phyloP scores from a whole-genome alignment of 2,113 vertebrate species.

The Hiodon tergisus region DNA sequence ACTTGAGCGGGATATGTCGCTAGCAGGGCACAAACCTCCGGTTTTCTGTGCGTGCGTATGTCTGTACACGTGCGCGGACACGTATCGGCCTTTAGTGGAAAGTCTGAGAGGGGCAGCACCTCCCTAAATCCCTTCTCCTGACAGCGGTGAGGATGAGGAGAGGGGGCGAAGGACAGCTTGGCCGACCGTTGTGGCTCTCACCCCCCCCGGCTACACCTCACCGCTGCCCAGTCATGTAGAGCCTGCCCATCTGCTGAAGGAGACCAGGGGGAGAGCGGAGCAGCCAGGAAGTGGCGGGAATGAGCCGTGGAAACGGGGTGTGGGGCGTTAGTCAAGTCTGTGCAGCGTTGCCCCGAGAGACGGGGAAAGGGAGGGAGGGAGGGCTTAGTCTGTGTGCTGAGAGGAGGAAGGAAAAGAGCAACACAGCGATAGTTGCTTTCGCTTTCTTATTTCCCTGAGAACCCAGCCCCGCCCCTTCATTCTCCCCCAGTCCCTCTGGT shows the following conservation, averaged over 20 bases:
- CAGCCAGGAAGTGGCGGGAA: background rate
- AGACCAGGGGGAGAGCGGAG: background rate
- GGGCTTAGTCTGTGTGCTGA: slow-evolving; percentile 16
- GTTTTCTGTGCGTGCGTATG: background rate
- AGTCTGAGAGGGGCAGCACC: background rate
- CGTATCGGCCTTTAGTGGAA: background rate
- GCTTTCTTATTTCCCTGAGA: slow-evolving; percentile 1
- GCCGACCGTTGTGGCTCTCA: background rate
- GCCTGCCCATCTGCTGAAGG: slow-evolving; percentile 48
- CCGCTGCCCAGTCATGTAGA: slow-evolving; percentile 50
- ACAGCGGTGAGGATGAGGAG: background rate
- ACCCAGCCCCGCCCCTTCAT: background rate
- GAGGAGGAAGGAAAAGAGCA: slow-evolving; percentile 10
- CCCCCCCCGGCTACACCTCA: slow-evolving; percentile 32
- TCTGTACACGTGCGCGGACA: background rate
- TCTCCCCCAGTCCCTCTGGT: background rate
- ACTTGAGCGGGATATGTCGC: no score
- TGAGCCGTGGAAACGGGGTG: background rate
- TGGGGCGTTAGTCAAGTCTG: slow-evolving; percentile 34
- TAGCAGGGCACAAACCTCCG: no score
- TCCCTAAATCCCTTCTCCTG: background rate
- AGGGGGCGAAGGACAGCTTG: background rate
- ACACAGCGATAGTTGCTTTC: slow-evolving; percentile 23
- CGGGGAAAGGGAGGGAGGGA: slow-evolving; percentile 53
- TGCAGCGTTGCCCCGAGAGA: slow-evolving; percentile 63